Percentiles rank a stretch among this genome's conserved stretches.
Evolutionary conservation across 2,888 invertebrate genomes (phyloP).

Genomic region (Agonopterix subpropinquella): DNA sequence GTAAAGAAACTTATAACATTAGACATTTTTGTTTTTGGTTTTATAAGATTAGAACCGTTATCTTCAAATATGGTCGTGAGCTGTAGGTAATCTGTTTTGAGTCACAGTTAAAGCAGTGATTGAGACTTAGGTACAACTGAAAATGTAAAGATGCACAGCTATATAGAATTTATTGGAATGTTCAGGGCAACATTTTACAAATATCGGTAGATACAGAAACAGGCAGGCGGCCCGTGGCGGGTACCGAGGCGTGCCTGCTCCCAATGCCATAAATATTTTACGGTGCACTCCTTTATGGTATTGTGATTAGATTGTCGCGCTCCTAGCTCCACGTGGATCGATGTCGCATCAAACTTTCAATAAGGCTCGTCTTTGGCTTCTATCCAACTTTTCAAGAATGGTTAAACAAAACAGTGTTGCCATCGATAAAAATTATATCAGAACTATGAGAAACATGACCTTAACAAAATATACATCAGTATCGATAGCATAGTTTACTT

Average conservation of each 20-base stretch:
- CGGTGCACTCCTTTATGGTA: conserved; percentile 59
- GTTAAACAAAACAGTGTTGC: too few species aligned
- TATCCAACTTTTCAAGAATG: conserved; percentile 8
- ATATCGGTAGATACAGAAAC: conserved; percentile 25
- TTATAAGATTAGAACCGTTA: too few species aligned
- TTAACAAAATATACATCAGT: too few species aligned
- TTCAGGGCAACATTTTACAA: conserved; percentile 8
- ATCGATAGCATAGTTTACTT: too few species aligned
- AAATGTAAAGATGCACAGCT: conserved; percentile 2
- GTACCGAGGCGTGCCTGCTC: conserved; percentile 50
- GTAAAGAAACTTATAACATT: too few species aligned
- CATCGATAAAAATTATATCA: too few species aligned
- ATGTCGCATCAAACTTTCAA: conserved; percentile 54
- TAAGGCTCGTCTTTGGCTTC: conserved; percentile 32
- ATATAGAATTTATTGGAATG: conserved; percentile 5
- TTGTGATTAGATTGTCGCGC: conserved; percentile 60
- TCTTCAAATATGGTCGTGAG: too few species aligned
- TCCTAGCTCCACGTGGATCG: conserved; percentile 43
- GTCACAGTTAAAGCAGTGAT: too few species aligned
- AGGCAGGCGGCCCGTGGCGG: conserved; percentile 20
- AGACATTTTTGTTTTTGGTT: too few species aligned
- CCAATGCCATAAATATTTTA: conserved; percentile 61
- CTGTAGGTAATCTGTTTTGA: too few species aligned
- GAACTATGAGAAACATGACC: too few species aligned
- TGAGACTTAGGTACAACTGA: neutral